These are phyloP conservation scores for Limnodromus scolopaceus DNA, from an alignment of 2,797 vertebrate species.

Conservation along the genomic window DNA sequence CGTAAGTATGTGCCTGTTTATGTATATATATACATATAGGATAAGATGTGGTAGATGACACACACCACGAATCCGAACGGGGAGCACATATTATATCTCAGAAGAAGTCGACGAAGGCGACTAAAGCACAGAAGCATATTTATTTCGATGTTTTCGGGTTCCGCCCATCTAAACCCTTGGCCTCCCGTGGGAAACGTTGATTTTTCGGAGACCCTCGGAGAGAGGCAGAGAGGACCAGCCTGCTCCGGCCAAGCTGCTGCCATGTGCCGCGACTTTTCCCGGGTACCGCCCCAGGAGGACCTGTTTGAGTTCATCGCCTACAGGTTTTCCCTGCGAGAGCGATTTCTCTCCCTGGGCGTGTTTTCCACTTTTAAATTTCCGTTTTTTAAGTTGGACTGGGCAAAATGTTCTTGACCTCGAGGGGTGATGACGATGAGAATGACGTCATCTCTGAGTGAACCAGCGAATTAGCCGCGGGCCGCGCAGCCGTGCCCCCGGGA, in stretches of 20 bases:
- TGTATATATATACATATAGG: neutral
- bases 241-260: neutral
- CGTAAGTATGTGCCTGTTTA: accelerated
- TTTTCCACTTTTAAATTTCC: neutral
- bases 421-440: neutral
- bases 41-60: neutral
- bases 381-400: neutral
- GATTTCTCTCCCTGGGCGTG: neutral
- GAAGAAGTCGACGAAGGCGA: accelerated
- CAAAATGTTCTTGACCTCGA: neutral
- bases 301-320: neutral
- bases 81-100: accelerated
- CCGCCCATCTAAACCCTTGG: neutral
- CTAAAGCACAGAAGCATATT: neutral
- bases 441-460: neutral
- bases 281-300: neutral
- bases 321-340: neutral
- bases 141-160: neutral
- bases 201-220: neutral
- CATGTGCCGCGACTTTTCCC: accelerated
- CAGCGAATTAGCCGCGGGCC: neutral
- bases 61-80: neutral
- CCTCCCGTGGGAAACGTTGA: accelerated
- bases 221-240: neutral
- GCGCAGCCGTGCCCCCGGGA: neutral